Evolutionary conservation across 2,888 invertebrate genomes (phyloP), one percentile per base, ranked within the genome.

Genomic region (Cheilosia grossa): DNA sequence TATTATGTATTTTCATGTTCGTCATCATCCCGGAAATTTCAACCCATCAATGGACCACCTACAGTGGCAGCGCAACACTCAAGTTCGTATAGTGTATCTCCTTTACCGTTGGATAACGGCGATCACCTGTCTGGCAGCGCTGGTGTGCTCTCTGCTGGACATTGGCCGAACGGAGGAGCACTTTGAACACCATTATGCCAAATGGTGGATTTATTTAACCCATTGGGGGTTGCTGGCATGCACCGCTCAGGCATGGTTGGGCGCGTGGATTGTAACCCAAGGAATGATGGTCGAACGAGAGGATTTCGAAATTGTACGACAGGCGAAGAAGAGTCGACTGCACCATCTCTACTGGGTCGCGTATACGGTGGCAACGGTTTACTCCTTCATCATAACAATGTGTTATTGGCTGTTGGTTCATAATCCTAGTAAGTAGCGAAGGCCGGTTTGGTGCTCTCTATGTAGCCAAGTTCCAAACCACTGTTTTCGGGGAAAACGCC

Each of bases 401-500:
- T 92, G 92, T 87, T 92, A 92, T 86, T 92, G 92, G 92, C 88
- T 91, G 61, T 91, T 95, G 63, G 95, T 97, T 9, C 95, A 96
- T 91, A 93, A 96, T 91, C 94, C 95, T 86, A 93, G 96, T 96
- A 89, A 66, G 70, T 77, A 24, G 24, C 0, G 27, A 3, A 27
- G 2, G 0, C 30, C 15, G 19, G 33, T 56, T 27, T 54, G 6
- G 19, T 49, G n/a, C 40, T 21, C 1, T n/a, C 3, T 33, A 3
- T 10, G 2, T 37, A 37, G 10, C 13, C 13, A 37, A 37, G 37
- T 37, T 37, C 1, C 37, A 13, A 37, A 37, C 37, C 37, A 37
- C 37, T 37, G 37, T 37, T 37, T 37, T 13, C 30, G 9, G 2
- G 10, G 10, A 10, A 33, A 33, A 9, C 9, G 3, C 1, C 37